Base-by-base conservation (phyloP, 30 jellyfish, hydroid and myxozoan genomes). In the Aurelia sp. region DNA sequence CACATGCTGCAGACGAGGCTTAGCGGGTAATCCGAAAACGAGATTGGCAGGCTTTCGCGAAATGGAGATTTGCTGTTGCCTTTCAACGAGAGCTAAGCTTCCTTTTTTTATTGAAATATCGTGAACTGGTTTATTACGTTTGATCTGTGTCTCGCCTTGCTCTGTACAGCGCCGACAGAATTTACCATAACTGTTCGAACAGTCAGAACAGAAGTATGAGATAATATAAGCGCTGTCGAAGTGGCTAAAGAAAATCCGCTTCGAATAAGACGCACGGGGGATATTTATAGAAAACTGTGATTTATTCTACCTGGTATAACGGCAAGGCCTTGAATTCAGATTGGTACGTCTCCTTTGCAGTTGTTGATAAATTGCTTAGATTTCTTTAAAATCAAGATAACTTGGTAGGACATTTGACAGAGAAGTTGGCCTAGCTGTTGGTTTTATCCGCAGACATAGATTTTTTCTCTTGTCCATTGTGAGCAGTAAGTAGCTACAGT, bases 1-100 rank as follows among this genome's bases (percentile, higher is more conserved):
- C 79, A 55, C 53, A 50, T 73, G 69, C 71, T 50, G 48, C 40
- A 62, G 67, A 62, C 88, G 78, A 77, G 71, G 11, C 20, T 61
- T 60, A 62, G 66, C 69, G 66, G 52, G 40, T 77, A 60, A 77
- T 77, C 88, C 69, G 67, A 40, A 77, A 77, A 77, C 88, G 69
- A 62, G 88, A 77, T 77, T 77, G 66, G 20, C 64, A 23, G 37
- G 19, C 27, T 33, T 11, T 31, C 66, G 30, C 52, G 74, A 18
- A 55, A 8, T 51, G 18, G 66, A 31, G 84, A 40, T 31, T n/a
- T 55, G 53, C 18, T 73, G 55, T 51, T 35, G 15, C 71, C 53
- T 48, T 48, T 11, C 35, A 73, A 19, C 47, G 71, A 27, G 66
- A 44, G 66, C 20, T 55, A 51, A 73, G 71, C 84, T 73, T 55